Conservation (phyloP, 2,797 vertebrate species). For the Cetoscarus ocellatus region DNA sequence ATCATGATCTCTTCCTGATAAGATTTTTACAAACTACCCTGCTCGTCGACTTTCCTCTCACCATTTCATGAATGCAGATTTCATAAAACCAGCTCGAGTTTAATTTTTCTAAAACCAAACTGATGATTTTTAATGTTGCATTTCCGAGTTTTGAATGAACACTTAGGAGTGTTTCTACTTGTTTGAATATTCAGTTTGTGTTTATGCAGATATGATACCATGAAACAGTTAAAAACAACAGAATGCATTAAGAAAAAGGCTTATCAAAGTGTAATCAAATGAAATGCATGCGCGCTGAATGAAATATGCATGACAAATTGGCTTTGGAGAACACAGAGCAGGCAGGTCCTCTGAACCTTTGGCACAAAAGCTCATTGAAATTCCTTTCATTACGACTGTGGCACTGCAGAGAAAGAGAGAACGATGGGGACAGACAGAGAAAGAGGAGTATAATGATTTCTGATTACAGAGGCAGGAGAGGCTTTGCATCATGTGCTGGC, state of each 20-base stretch:
- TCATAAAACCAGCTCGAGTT: too few relatives aligned
- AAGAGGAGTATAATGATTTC: constrained; percentile 62
- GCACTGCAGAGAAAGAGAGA: constrained; percentile 49
- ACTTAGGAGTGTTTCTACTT: constrained; percentile 17
- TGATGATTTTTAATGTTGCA: constrained; percentile 12
- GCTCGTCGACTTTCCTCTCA: too few relatives aligned
- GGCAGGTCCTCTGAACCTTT: constrained; percentile 73
- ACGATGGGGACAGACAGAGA: constrained; percentile 39
- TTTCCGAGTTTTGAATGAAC: constrained; percentile 10
- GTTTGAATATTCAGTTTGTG: constrained; percentile 65
- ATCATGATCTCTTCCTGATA: too few relatives aligned
- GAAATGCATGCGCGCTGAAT: constrained; percentile 68
- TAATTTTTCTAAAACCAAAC: too few relatives aligned
- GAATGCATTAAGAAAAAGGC: constrained; percentile 57
- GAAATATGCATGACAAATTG: constrained; percentile 81
- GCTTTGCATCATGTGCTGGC: constrained; percentile 43
- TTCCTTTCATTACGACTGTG: constrained; percentile 73
- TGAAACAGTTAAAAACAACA: constrained; percentile 55
- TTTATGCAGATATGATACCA: constrained; percentile 60
- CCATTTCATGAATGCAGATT: too few relatives aligned
- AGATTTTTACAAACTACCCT: too few relatives aligned
- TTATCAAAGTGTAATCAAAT: constrained; percentile 75
- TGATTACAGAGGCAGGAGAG: constrained; percentile 56
- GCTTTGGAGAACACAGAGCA: constrained; percentile 74
- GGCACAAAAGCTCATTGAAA: constrained; percentile 78